These are phyloP conservation scores for Hydractinia symbiolongicarpus DNA, from an alignment of 30 jellyfish, hydroid and myxozoan species.

Conservation along the genomic window DNA sequence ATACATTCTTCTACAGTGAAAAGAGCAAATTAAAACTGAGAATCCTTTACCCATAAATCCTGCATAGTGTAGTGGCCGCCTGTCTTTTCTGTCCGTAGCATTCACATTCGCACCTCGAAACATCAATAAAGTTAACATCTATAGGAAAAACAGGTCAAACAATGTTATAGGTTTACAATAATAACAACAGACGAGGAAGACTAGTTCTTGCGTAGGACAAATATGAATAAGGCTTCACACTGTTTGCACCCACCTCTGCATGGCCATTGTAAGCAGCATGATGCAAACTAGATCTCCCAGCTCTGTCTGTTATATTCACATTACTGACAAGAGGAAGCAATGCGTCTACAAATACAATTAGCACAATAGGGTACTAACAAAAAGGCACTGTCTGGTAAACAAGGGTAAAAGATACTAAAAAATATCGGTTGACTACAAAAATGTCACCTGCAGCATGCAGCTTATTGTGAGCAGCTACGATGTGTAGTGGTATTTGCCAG, in stretches of 20 bases:
- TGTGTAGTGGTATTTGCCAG: slow-evolving; percentile 97
- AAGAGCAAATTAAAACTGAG: background rate
- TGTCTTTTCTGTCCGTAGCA: slow-evolving; percentile 91
- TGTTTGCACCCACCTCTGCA: slow-evolving; percentile 48
- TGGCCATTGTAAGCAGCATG: slow-evolving; percentile 99
- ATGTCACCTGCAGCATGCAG: slow-evolving; percentile 72
- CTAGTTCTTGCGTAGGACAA: no score
- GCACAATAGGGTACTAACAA: background rate
- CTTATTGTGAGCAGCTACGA: slow-evolving; percentile 94
- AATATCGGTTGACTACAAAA: background rate
- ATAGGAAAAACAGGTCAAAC: background rate
- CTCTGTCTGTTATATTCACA: slow-evolving; percentile 90
- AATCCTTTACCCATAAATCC: slow-evolving; percentile 88
- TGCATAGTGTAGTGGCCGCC: slow-evolving; percentile 91
- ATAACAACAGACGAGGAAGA: no score
- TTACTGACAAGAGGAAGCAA: slow-evolving; percentile 73
- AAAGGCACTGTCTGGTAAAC: background rate
- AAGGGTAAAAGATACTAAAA: no score
- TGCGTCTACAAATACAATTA: slow-evolving; percentile 42
- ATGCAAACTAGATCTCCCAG: slow-evolving; percentile 94
- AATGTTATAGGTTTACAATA: background rate
- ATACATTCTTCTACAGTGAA: background rate
- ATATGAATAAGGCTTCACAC: no score
- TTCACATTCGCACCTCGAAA: slow-evolving; percentile 90
- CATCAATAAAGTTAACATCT: slow-evolving; percentile 79